Base-by-base conservation (phyloP, 2,113 vertebrate species). In the Symphodus melops region DNA sequence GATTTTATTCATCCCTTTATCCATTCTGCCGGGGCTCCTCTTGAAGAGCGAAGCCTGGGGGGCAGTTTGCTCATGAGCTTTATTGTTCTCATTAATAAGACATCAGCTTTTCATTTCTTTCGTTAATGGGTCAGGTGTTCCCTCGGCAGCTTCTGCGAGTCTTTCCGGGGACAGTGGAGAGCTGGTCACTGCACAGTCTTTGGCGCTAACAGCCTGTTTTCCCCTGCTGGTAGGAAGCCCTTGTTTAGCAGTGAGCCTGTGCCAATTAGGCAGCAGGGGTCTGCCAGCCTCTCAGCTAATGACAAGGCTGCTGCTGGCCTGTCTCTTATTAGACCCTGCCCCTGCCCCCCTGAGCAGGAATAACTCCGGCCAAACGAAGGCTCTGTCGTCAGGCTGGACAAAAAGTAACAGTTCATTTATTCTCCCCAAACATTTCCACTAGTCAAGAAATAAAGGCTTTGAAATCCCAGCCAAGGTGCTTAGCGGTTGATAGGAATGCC, bases 321-420 rank as follows among this genome's bases (percentile, higher is more conserved):
- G 86, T 82, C 87, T 91, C 83, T 86, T 86, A 87, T 92, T 91
- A 92, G 87, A 87, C 82, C 82, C 75, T 66, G 46, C 88, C 78
- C 80, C 77, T 62, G 33, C 77, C 73, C 75, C 80, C 72, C 28
- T 57, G 68, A 79, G 73, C 80, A 84, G 80, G 83, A 89, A 83
- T 86, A 90, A 87, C 86, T 89, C 81, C 33, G 79, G 86, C 76
- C 84, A 83, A 86, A 89, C 73, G 56, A 91, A 86, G 85, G 85
- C 85, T 91, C 73, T 80, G 42, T 79, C 70, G 44, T 88, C 78
- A 80, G 51, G 77, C 83, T 75, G 74, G 78, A 81, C 85, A 83
- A 83, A 91, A 89, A 86, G 88, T 91, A 91, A 87, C 91, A 93
- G 90, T 90, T 92, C 88, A 92, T 94, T 92, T 91, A 89, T 93